Conservation (phyloP, 1,140 invertebrate genomes). For the Leptinotarsa undecemlineata region DNA sequence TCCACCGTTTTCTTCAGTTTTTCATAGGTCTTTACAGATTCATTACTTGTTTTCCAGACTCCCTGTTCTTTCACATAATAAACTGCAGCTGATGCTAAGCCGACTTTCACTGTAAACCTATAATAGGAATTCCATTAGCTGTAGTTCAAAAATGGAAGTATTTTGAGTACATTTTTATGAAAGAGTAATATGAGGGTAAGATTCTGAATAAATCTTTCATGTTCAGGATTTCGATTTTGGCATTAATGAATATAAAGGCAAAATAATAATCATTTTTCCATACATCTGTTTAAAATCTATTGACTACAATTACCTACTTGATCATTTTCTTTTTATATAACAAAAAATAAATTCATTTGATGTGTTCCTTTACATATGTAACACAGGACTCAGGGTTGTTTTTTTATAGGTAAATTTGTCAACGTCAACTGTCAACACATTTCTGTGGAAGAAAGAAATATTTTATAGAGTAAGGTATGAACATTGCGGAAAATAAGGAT, state of each 20-base stretch:
- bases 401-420: too few species aligned
- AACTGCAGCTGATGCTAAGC: slow-evolving; percentile 57
- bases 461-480: too few species aligned
- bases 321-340: slow-evolving; percentile 9
- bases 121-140: slow-evolving; percentile 26
- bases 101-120: slow-evolving; percentile 61
- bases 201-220: neutral
- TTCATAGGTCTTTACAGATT: slow-evolving; percentile 57
- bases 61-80: slow-evolving; percentile 62
- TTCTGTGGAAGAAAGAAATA: too few species aligned
- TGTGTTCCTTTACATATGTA: too few species aligned
- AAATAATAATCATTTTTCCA: neutral
- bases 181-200: neutral
- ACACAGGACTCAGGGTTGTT: too few species aligned
- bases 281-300: neutral
- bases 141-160: neutral
- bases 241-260: neutral
- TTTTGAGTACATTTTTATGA: neutral
- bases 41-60: slow-evolving; percentile 61
- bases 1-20: slow-evolving; percentile 57
- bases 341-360: too few species aligned
- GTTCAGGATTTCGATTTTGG: neutral
- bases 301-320: slow-evolving; percentile 17
- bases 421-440: too few species aligned
- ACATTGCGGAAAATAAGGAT: too few species aligned